Conservation (phyloP, 2,888 invertebrate species). For the Dasypogon diadema region DNA sequence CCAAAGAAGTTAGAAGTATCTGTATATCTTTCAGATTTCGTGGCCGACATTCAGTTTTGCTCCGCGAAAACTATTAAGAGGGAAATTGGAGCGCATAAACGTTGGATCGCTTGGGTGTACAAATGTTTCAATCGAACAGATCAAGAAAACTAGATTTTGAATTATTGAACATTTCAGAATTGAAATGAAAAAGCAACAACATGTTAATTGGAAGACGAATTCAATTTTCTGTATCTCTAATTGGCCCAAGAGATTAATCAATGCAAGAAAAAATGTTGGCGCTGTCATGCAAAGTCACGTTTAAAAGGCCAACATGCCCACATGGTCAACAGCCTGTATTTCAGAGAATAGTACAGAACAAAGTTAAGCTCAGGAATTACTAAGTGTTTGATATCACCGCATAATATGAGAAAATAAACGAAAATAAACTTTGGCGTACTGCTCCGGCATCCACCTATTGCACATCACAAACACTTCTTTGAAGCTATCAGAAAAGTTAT, state of each 20-base stretch:
- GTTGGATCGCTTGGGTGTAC: too few relatives aligned
- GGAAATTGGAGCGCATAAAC: not conserved
- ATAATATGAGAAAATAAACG: too few relatives aligned
- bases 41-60: not conserved
- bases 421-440: too few relatives aligned
- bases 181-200: not conserved
- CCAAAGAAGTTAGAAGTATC: not conserved
- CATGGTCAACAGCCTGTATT: conserved; percentile 15
- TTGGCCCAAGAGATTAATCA: not conserved
- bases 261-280: not conserved
- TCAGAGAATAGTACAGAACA: too few relatives aligned
- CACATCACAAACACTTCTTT: too few relatives aligned
- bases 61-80: not conserved
- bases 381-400: too few relatives aligned
- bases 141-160: too few relatives aligned
- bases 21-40: not conserved
- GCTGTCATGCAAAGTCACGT: conserved; percentile 10
- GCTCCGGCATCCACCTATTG: too few relatives aligned
- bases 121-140: not conserved
- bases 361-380: too few relatives aligned
- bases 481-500: too few relatives aligned
- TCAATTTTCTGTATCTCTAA: not conserved
- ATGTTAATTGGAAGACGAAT: not conserved
- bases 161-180: not conserved
- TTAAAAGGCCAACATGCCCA: conserved; percentile 18